These are phyloP conservation scores for Cerceris rybyensis DNA, from an alignment of 2,888 invertebrate species.

Conservation along the genomic window DNA sequence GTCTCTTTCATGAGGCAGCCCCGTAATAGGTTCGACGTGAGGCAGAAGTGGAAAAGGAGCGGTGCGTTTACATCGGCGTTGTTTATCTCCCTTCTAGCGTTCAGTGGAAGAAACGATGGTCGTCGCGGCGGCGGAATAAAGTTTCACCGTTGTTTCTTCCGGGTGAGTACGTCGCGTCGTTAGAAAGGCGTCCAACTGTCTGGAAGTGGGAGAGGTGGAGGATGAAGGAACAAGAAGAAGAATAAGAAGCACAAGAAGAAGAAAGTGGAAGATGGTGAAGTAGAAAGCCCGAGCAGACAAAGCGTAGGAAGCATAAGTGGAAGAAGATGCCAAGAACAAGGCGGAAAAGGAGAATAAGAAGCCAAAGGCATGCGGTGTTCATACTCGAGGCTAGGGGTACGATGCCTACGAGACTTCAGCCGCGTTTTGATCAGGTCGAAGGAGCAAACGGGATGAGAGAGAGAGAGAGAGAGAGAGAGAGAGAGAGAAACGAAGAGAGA, in stretches of 20 bases:
- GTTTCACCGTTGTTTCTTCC: slow-evolving; percentile 72
- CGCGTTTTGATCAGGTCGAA: slow-evolving; percentile 67
- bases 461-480: slow-evolving; percentile 43
- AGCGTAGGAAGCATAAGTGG: not conserved
- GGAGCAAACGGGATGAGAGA: slow-evolving; percentile 64
- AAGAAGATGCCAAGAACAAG: slow-evolving; percentile 31
- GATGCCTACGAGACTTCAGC: slow-evolving; percentile 65
- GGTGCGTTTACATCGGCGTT: slow-evolving; percentile 64
- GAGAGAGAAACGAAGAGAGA: slow-evolving; percentile 48
- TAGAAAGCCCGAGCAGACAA: not conserved
- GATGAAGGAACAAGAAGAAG: slow-evolving; percentile 31
- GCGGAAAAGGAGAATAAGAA: slow-evolving; percentile 27
- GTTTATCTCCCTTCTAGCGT: slow-evolving; percentile 59
- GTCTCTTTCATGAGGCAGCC: slow-evolving; percentile 68
- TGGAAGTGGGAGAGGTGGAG: slow-evolving; percentile 63
- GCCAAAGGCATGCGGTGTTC: slow-evolving; percentile 55
- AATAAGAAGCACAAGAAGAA: slow-evolving; percentile 7
- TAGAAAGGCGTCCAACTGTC: slow-evolving; percentile 72
- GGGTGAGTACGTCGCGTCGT: slow-evolving; percentile 69
- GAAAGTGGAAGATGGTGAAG: slow-evolving; percentile 24
- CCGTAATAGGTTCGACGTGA: slow-evolving; percentile 69
- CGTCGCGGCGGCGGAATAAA: slow-evolving; percentile 63
- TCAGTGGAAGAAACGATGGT: slow-evolving; percentile 47
- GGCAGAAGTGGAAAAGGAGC: slow-evolving; percentile 63
- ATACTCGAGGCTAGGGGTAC: slow-evolving; percentile 53